Evolutionary conservation across 2,888 invertebrate species (phyloP), one percentile per base, ranked within the genome.

Genomic region (Morpho deidamia): DNA sequence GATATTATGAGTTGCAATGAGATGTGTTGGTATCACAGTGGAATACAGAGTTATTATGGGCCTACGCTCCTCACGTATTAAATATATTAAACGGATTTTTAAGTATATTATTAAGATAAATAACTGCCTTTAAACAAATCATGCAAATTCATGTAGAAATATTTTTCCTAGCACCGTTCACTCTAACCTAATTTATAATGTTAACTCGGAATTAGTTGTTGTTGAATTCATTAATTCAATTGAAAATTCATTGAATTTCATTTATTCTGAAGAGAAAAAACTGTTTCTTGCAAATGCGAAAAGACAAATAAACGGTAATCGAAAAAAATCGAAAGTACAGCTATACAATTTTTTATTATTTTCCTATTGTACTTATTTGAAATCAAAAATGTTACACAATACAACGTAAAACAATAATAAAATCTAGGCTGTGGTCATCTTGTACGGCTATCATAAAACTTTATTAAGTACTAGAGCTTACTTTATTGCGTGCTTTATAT

Each of bases 341-440:
- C n/a, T n/a, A n/a, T n/a, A n/a, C n/a, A n/a, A n/a, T n/a, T n/a
- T n/a, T 23, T 38, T 37, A 23, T 23, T 37, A 45, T 45, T 45
- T 45, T 23, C 37, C 23, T 38, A 45, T 45, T 23, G 14, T n/a
- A 7, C 45, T 84, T 83, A 86, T 86, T 87, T 85, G 83, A 78
- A 82, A 84, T 80, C 78, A 87, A 87, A 86, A 84, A 23, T 5
- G 23, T 23, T 5, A 23, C 23, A 23, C 1, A 23, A 23, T 2
- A 23, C 4, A 5, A 23, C 23, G 23, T 23, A 23, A 23, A 23
- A 23, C 23, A 23, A 23, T 23, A 3, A 64, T 63, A 68, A 67
- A 67, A 63, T 65, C 52, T 62, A 52, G 63, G 63, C 52, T 60
- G 61, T 55, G 64, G 60, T 61, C 66, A 69, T 60, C 64, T 72